Evolutionary conservation across 1,140 invertebrate genomes (phyloP).

Genomic region (Bombus picipes): DNA sequence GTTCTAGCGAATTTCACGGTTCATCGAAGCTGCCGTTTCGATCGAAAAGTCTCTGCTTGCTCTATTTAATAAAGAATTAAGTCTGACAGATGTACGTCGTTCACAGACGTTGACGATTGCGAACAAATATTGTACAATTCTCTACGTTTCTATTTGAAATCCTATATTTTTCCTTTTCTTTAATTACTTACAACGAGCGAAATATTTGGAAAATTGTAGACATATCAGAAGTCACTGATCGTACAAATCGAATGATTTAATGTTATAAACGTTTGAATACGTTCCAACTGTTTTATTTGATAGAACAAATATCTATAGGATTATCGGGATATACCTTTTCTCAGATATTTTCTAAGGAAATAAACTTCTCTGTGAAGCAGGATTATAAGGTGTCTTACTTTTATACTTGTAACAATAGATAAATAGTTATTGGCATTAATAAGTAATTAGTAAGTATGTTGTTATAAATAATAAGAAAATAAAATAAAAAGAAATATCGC

Average conservation of each 20-base stretch:
- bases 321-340: too few species aligned
- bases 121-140: background rate
- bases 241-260: background rate
- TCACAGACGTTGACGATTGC: background rate
- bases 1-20: conserved; percentile 71
- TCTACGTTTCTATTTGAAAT: background rate
- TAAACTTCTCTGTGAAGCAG: too few species aligned
- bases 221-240: background rate
- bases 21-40: conserved; percentile 59
- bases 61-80: conserved; percentile 64
- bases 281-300: too few species aligned
- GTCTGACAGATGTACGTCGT: conserved; percentile 44
- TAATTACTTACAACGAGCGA: background rate
- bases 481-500: too few species aligned
- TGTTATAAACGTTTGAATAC: too few species aligned
- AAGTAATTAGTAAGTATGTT: too few species aligned
- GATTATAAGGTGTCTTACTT: too few species aligned
- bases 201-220: background rate
- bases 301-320: too few species aligned
- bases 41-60: conserved; percentile 47
- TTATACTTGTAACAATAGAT: too few species aligned
- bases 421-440: too few species aligned
- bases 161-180: background rate
- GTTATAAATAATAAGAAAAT: too few species aligned
- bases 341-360: too few species aligned